These are phyloP conservation scores for Brachypteracias leptosomus DNA, from an alignment of 2,113 vertebrate species.

Conservation along the genomic window DNA sequence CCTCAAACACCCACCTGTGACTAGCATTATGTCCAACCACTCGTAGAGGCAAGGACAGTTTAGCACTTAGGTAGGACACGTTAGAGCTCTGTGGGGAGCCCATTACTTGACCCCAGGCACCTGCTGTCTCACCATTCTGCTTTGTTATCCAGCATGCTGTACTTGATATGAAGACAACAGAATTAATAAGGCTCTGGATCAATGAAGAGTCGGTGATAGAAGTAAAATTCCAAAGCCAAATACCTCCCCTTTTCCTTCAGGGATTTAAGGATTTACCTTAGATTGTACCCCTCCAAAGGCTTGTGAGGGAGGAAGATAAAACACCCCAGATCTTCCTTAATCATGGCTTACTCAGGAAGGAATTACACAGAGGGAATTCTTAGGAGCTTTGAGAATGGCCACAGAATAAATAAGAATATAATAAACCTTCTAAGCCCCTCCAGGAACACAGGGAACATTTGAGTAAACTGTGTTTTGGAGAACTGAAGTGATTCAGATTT, in stretches of 20 bases:
- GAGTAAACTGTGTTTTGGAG: not conserved
- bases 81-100: not conserved
- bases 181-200: not conserved
- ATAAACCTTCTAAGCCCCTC: not conserved
- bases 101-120: not conserved
- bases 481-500: not conserved
- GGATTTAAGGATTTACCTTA: not conserved
- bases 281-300: not conserved
- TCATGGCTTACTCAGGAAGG: not conserved
- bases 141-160: not conserved
- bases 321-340: not conserved
- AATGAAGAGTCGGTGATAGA: not conserved
- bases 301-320: not conserved
- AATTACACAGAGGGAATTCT: not conserved
- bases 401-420: not conserved
- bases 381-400: not conserved
- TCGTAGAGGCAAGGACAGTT: not conserved
- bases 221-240: not conserved
- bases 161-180: not conserved
- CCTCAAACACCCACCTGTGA: not conserved
- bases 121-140: not conserved
- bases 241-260: not conserved
- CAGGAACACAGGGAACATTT: not conserved
- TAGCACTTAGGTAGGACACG: not conserved
- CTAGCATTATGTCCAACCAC: not conserved